Evolutionary conservation across 2,888 invertebrate genomes (phyloP), one percentile per base, ranked within the genome.

Genomic region (Platypus cylindrus): DNA sequence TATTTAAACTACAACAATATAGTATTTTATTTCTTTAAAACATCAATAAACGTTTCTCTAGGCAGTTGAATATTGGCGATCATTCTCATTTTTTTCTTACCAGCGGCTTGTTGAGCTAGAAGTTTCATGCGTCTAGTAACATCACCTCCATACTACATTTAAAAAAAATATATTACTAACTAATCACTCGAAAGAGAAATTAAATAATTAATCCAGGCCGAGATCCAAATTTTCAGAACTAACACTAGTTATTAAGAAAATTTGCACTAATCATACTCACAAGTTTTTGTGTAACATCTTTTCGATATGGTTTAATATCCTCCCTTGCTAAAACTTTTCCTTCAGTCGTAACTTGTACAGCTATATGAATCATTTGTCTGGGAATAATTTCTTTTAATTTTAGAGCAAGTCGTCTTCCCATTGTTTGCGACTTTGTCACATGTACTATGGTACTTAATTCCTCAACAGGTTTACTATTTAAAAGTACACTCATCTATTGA

Each of bases 221-320:
- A 5, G n/a, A n/a, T 20, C 8, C 25, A 25, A 5, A 25, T n/a
- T 28, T 15, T n/a, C 15, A 28, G 13, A 13, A 5, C 28, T 11
- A 14, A 28, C 7, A 14, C 7, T 25, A 11, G 8, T 20, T 8
- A 20, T 9, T 3, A 22, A 12, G 12, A 20, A 31, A 18, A 20
- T 3, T n/a, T n/a, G n/a, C n/a, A n/a, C n/a, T n/a, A n/a, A n/a
- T n/a, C n/a, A n/a, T 14, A 30, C 73, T 70, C 68, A 91, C 90
- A 68, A 91, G 66, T 72, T 93, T 94, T 1, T 86, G 84, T 1
- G 87, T 82, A 1, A 95, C 93, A 65, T 95, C 91, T 64, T 95
- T 95, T 48, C 85, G 72, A 48, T 75, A 83, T 0, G 94, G 73
- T 56, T 84, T 85, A 20, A 95, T 65, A 34, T 78, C 86, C 64